Evolutionary conservation across 2,888 invertebrate genomes (phyloP), one percentile per base, ranked within the genome.

Genomic region (Plagodis dolabraria): DNA sequence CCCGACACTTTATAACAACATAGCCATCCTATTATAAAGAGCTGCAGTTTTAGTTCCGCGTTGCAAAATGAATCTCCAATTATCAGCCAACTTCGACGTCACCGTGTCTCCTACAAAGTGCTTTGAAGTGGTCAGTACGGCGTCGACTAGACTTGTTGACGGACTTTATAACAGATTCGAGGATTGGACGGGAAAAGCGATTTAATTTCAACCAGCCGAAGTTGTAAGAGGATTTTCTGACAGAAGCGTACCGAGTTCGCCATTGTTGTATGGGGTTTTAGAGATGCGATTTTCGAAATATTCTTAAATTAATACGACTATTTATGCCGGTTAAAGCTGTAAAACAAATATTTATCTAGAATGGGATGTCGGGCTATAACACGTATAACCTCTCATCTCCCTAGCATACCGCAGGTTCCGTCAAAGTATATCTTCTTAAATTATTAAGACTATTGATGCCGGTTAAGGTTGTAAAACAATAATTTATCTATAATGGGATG

Each of bases 171-270:
- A 68, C 74, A 73, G 72, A 75, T 74, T 75, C 70, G 56, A 67
- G 53, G 65, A 65, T 58, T 65, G 67, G 63, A 60, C 60, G 67
- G 68, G 63, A 64, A 76, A 80, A 80, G 81, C 80, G 77, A 76
- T 79, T 80, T 80, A 80, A 81, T 80, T 80, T 72, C 65, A 68
- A 70, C 77, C 68, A 67, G 75, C 70, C 72, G 63, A 78, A 82
- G 64, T 82, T 79, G 64, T 80, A 78, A 81, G 80, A 79, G 79
- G 80, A 79, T 80, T 82, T 74, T 60, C 71, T 65, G 69, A 76
- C 78, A 74, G 74, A 72, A 74, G 71, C 64, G 64, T 62, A 47
- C 57, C 11, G 64, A 70, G 64, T 65, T 64, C 10, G 58, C 12
- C 40, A 54, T 43, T 59, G 59, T 61, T 61, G 51, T 64, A 60